A percentile compares a stretch with the other conserved stretches of the same genome.
phyloP scores from a whole-genome alignment of 2,888 invertebrate genomes.

The Chrysopilus asiliformis region DNA sequence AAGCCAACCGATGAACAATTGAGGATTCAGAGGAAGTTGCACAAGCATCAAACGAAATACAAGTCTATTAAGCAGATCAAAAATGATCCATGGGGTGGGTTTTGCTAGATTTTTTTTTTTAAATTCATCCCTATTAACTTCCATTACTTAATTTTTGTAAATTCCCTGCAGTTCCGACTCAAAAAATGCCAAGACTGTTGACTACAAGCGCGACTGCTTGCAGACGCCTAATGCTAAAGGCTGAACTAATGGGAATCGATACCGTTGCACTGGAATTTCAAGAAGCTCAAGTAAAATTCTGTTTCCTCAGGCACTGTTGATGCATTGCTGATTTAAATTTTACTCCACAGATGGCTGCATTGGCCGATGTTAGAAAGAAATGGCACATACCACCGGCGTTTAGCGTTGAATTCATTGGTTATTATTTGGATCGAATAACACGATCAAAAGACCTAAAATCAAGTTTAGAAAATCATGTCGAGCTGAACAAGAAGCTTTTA shows the following conservation, averaged over 20 bases:
- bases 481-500: constrained; percentile 57
- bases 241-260: constrained; percentile 82
- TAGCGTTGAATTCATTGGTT: constrained; percentile 87
- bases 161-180: constrained; percentile 61
- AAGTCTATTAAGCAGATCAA: constrained; percentile 56
- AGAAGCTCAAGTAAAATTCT: constrained; percentile 58
- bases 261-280: constrained; percentile 67
- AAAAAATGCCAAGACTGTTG: constrained; percentile 83
- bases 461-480: constrained; percentile 59
- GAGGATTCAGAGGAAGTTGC: constrained; percentile 66
- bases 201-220: constrained; percentile 85
- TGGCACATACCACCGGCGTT: constrained; percentile 93
- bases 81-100: constrained; percentile 72
- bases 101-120: not conserved
- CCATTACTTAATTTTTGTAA: not conserved
- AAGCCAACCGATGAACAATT: constrained; percentile 50
- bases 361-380: constrained; percentile 78
- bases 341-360: constrained; percentile 54
- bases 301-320: no score
- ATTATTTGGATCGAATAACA: constrained; percentile 79
- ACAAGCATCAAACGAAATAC: constrained; percentile 75
- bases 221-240: constrained; percentile 66
- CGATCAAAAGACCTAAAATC: constrained; percentile 66
- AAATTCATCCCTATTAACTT: not conserved
- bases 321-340: no score